Base-by-base conservation (phyloP, 2,797 vertebrate species). In the Melanotaenia parkinsoni region DNA sequence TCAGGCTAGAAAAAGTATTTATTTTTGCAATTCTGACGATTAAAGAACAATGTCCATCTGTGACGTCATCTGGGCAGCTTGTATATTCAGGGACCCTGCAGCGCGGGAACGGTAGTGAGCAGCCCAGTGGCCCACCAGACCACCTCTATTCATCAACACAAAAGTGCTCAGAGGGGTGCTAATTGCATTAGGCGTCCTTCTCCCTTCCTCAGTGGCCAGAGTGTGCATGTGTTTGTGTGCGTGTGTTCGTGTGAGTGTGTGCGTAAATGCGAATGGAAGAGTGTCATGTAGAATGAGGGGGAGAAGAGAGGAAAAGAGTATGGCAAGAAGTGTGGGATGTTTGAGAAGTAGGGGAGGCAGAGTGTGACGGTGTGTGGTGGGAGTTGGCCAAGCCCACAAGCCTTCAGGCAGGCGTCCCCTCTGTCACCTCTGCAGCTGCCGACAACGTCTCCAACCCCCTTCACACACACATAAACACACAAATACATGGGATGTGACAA, bases 401-500 rank as follows among this genome's bases (percentile, higher is more conserved):
- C 83, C 89, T 88, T 81, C 79, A 88, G 82, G 86, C 89, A 91
- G 90, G 91, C 89, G 89, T 94, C 93, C 92, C 89, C 93, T 93
- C 80, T 67, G 88, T 95, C 94, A 95, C 94, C 93, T 95, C 91
- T 91, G 91, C 94, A 95, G 93, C 94, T 95, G 94, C 92, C 93
- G 91, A 89, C 93, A 92, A 87, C 33, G 81, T 91, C 91, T 92
- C 84, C 86, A 90, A 75, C 89, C 90, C 91, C 87, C 85, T n/a
- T 78, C 69, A 66, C 75, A 72, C 84, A 81, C 47, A 87, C 71
- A 79, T 47, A 50, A 53, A 70, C 26, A 18, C 67, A 88, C 84
- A 86, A 74, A 85, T 53, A 62, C 79, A 67, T 26, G 35, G 69
- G 80, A 90, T 72, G 58, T 51, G 79, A 92, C 86, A 70, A 74